A percentile compares a stretch with the other conserved stretches of the same genome.
These are phyloP conservation scores for Nanorana parkeri DNA, from an alignment of 2,113 vertebrate species.

Conservation along the genomic window DNA sequence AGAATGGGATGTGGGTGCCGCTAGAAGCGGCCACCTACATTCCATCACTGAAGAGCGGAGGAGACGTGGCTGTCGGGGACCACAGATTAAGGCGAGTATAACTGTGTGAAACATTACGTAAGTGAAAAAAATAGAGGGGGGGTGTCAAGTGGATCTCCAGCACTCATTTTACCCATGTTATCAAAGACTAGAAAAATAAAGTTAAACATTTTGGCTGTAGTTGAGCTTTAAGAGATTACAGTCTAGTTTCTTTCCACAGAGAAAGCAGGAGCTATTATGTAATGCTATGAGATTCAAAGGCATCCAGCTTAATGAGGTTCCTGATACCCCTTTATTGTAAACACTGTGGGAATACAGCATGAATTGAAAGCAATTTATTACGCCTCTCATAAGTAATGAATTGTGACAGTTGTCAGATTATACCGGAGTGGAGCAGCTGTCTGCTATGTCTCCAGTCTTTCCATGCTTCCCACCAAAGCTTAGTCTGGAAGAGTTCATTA, in stretches of 20 bases:
- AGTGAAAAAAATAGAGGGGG: too few relatives aligned
- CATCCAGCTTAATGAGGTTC: not conserved
- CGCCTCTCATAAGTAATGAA: slow-evolving; percentile 41
- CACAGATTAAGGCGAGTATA: too few relatives aligned
- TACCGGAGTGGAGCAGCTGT: slow-evolving; percentile 28
- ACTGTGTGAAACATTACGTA: too few relatives aligned
- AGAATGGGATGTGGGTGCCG: too few relatives aligned
- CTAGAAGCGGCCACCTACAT: too few relatives aligned
- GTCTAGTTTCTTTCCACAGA: not conserved
- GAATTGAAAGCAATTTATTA: slow-evolving; percentile 44
- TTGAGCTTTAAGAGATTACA: slow-evolving; percentile 3
- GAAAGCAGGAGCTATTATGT: not conserved
- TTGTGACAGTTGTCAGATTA: slow-evolving; percentile 51
- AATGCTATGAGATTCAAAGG: not conserved
- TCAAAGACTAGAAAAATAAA: too few relatives aligned
- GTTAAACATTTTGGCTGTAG: too few relatives aligned
- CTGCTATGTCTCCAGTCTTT: not conserved
- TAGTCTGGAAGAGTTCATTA: slow-evolving; percentile 3
- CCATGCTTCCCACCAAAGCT: slow-evolving; percentile 24
- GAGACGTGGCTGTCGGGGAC: too few relatives aligned
- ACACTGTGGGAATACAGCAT: slow-evolving; percentile 37
- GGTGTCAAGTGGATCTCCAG: too few relatives aligned
- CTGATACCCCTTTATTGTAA: slow-evolving; percentile 34
- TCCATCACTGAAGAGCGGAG: too few relatives aligned
- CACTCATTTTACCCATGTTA: too few relatives aligned